Base-by-base conservation (phyloP, 1,140 invertebrate genomes). In the Spodoptera frugiperda region DNA sequence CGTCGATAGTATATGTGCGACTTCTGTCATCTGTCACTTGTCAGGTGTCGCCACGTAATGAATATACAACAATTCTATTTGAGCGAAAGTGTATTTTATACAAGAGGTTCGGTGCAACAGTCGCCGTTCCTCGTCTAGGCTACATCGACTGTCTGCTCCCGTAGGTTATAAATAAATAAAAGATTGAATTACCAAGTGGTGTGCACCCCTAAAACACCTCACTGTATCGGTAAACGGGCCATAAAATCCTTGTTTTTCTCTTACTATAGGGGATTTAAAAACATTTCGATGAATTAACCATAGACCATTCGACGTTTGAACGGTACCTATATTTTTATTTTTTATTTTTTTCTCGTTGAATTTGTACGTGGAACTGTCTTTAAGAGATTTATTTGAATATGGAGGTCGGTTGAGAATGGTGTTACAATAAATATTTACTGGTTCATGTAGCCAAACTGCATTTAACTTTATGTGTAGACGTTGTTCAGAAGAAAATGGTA, bases 91-190 rank as follows among this genome's bases (percentile, higher is more conserved):
- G n/a, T n/a, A n/a, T n/a, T n/a, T n/a, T n/a, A n/a, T n/a, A n/a
- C n/a, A n/a, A 49, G 21, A 49, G 21, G 17, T 65, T 65, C 61
- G 61, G 61, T 65, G 44, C 48, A 21, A 65, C 17, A 21, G 30
- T 1, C 57, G 9, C 15, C 46, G 5, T 10, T 25, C 61, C 11
- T 49, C 21, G 59, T 46, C 59, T 65, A 49, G 33, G 9, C 44
- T 5, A 19, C 17, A 25, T 65, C 46, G 61, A 21, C 61, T 65
- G 61, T 49, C 61, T 65, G 61, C 44, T 25, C 39, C 30, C 61
- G 61, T 48, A 48, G 49, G 11, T 48, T 49, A 65, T 65, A 65
- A 65, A 65, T 65, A 65, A 65, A 65, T 65, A 65, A 65, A 65
- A 65, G 61, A 65, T 65, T 48, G 44, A 12, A 65, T 49, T 65